phyloP scores from a whole-genome alignment of 1,140 invertebrate species.

The Camponotus vicinus region DNA sequence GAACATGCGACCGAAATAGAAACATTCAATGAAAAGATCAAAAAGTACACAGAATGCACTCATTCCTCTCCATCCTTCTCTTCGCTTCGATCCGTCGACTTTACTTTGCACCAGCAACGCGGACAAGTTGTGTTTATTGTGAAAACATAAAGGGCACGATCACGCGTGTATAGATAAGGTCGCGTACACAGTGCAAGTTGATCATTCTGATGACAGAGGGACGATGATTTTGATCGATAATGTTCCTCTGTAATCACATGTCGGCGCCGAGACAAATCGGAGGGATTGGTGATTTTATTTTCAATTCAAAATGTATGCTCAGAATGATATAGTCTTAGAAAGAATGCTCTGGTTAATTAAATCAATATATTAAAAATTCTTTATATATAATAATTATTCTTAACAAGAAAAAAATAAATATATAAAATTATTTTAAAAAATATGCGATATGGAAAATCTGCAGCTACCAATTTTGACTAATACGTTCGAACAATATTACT shows the following conservation, averaged over 20 bases:
- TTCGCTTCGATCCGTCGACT: conserved; percentile 62
- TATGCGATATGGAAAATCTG: background rate
- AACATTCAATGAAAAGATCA: conserved; percentile 58
- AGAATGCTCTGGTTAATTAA: background rate
- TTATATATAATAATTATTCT: background rate
- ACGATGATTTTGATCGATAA: conserved; percentile 77
- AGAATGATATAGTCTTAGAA: background rate
- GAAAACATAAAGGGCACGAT: conserved; percentile 79
- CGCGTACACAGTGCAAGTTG: conserved; percentile 54
- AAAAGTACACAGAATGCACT: conserved; percentile 59
- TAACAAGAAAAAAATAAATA: background rate
- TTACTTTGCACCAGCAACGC: conserved; percentile 75
- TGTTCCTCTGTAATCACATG: conserved; percentile 69
- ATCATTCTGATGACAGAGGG: conserved; percentile 60
- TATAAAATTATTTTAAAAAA: background rate
- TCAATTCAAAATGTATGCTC: background rate
- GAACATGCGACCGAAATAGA: conserved; percentile 40
- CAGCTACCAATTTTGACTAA: background rate
- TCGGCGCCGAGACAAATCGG: background rate
- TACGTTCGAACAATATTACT: background rate
- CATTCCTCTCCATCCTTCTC: conserved; percentile 44
- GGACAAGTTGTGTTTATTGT: conserved; percentile 85
- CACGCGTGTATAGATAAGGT: conserved; percentile 69
- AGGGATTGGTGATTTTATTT: background rate
- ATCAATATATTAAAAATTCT: background rate